Conservation (phyloP, 2,113 vertebrate genomes). For the Bos indicus region DNA sequence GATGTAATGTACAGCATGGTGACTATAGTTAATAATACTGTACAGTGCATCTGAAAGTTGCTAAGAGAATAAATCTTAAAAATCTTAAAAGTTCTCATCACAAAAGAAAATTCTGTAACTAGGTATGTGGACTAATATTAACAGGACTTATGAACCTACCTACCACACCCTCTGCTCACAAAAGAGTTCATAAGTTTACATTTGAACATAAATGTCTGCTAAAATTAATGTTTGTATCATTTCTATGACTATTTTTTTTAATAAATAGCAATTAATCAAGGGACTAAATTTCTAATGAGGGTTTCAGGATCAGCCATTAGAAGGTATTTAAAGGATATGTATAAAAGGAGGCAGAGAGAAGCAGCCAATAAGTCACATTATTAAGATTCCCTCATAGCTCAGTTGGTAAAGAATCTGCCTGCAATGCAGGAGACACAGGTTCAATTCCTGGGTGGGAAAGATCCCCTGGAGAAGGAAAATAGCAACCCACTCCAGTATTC, state of each 20-base stretch:
- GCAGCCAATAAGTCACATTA: not conserved
- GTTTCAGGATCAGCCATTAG: not conserved
- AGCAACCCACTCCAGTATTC: not conserved
- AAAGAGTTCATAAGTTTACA: constrained; percentile 13
- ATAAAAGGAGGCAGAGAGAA: not conserved
- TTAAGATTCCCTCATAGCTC: not conserved
- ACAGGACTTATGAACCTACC: not conserved
- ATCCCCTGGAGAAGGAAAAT: not conserved
- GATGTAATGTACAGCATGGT: not conserved
- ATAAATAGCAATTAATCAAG: not conserved
- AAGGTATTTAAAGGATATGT: not conserved
- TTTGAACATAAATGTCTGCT: not conserved
- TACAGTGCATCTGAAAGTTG: not conserved
- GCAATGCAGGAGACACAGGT: not conserved
- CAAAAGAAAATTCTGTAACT: not conserved
- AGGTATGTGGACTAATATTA: not conserved
- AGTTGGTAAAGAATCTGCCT: not conserved
- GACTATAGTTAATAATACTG: not conserved
- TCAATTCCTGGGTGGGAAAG: not conserved
- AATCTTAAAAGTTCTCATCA: not conserved
- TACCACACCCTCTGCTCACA: not conserved
- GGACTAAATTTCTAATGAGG: not conserved
- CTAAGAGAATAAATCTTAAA: not conserved
- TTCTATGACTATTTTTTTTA: not conserved
- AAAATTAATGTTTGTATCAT: not conserved